These are phyloP conservation scores for Procavia capensis DNA, from an alignment of 2,113 vertebrate genomes.

Conservation along the genomic window DNA sequence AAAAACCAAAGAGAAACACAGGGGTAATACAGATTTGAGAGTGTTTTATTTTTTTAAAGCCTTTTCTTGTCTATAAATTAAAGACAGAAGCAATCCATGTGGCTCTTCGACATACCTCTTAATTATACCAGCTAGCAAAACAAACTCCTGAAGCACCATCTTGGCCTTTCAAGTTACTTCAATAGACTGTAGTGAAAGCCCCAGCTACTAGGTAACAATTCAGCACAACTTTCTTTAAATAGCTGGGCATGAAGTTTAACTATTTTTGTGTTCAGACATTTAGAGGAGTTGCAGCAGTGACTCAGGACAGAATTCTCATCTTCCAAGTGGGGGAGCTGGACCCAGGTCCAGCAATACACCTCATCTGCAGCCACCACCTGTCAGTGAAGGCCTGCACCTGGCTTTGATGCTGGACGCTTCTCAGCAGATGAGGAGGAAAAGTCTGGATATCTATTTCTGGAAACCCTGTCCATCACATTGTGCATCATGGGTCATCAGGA, in stretches of 20 bases:
- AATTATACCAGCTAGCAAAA: neutral
- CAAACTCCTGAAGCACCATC: neutral
- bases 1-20: neutral
- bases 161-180: neutral
- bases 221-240: neutral
- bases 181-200: neutral
- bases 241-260: neutral
- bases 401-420: neutral
- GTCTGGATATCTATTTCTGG: neutral
- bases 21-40: neutral
- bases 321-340: neutral
- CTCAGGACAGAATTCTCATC: neutral
- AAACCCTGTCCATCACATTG: neutral
- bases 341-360: neutral
- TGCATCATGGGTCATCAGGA: neutral
- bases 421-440: neutral
- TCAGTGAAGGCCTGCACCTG: neutral
- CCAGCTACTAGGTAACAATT: neutral
- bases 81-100: neutral
- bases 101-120: constrained; percentile 20
- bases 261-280: constrained; percentile 8
- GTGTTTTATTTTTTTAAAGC: constrained; percentile 8
- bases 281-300: neutral
- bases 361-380: neutral
- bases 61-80: constrained; percentile 41